These are phyloP conservation scores for Chionis minor DNA, from an alignment of 2,113 vertebrate genomes.

Conservation along the genomic window DNA sequence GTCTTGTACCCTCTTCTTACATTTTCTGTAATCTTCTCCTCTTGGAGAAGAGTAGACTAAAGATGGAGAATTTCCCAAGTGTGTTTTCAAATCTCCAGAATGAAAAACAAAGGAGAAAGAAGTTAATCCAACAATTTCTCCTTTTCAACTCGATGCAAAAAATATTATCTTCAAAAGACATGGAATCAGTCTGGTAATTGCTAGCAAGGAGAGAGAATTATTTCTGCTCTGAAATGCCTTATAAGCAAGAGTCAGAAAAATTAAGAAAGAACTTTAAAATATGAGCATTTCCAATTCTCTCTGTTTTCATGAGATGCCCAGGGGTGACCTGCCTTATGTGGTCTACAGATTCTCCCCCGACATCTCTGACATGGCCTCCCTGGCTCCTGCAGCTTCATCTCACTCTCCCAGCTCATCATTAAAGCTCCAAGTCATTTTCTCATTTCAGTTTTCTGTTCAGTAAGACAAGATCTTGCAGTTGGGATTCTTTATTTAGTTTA, in stretches of 20 bases:
- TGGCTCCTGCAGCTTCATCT: background rate
- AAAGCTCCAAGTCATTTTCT: background rate
- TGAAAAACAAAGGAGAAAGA: background rate
- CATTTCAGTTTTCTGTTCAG: background rate
- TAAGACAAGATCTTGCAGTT: background rate
- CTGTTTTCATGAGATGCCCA: background rate
- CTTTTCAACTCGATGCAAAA: background rate
- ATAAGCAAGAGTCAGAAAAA: background rate
- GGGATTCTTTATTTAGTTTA: background rate
- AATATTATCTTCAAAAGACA: conserved; percentile 20
- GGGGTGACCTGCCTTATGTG: background rate
- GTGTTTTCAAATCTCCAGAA: background rate
- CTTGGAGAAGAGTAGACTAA: background rate
- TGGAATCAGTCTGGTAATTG: conserved; percentile 21
- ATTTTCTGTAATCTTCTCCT: background rate
- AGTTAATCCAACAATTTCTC: background rate
- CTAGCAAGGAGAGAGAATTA: background rate
- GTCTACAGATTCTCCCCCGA: background rate
- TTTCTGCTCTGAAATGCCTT: background rate
- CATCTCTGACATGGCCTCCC: background rate
- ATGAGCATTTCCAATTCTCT: background rate
- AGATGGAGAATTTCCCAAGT: background rate
- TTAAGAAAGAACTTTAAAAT: background rate
- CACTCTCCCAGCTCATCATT: background rate
- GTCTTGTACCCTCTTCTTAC: background rate